These are phyloP conservation scores for Mohoua ochrocephala DNA, from an alignment of 2,113 vertebrate genomes.

Conservation along the genomic window DNA sequence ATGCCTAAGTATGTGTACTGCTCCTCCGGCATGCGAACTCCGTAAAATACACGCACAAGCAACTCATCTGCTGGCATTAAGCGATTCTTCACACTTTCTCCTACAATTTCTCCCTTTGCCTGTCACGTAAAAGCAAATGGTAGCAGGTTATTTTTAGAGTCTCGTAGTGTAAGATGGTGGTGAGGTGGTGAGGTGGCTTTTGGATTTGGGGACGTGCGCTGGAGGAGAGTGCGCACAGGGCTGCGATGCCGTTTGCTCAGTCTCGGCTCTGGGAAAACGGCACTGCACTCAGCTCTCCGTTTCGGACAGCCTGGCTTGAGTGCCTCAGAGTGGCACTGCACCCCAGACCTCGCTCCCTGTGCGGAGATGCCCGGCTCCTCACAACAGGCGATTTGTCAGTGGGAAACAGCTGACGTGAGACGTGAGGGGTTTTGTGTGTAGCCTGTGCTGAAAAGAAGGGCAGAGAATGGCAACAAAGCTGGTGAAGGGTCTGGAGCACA, in stretches of 20 bases:
- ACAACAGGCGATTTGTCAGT: accelerated
- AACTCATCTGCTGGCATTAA: not conserved
- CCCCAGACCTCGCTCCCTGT: no score
- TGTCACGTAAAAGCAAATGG: accelerated
- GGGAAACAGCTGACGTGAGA: no score
- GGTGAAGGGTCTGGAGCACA: not conserved
- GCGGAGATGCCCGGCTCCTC: not conserved
- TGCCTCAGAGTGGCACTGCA: accelerated
- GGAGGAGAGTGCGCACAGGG: accelerated
- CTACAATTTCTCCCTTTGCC: not conserved
- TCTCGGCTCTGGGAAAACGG: not conserved
- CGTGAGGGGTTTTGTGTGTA: accelerated
- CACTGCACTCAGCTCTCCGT: accelerated
- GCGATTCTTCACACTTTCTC: not conserved
- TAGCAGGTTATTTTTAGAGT: accelerated
- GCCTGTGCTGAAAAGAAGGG: accelerated
- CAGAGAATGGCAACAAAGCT: not conserved
- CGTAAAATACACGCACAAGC: not conserved
- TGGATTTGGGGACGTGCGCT: accelerated
- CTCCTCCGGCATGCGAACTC: accelerated
- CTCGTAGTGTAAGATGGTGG: no score
- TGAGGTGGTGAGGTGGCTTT: not conserved
- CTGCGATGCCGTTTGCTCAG: accelerated
- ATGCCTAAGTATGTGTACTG: accelerated
- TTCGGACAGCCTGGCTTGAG: accelerated